phyloP scores from a whole-genome alignment of 2,797 vertebrate genomes.

The Diplodus puntazzo region DNA sequence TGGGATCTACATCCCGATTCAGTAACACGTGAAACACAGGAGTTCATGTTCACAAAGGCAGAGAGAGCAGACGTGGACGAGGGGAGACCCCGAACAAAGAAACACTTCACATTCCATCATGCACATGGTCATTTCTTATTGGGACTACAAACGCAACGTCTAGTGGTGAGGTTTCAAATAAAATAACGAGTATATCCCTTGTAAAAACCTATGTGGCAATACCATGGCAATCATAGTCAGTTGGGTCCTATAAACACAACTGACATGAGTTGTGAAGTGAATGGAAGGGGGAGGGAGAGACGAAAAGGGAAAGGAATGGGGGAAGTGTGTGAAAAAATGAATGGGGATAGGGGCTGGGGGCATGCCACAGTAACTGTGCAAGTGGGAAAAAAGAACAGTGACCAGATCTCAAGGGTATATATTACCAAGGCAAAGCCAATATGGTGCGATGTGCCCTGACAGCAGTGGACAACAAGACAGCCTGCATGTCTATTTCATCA shows the following conservation, averaged over 20 bases:
- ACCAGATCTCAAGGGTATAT: conserved; percentile 55
- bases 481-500: background rate
- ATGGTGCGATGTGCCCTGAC: conserved; percentile 1
- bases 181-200: background rate
- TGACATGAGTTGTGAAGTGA: conserved; percentile 65
- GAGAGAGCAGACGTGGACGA: conserved; percentile 50
- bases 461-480: conserved; percentile 15
- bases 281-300: conserved; percentile 67
- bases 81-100: conserved; percentile 68
- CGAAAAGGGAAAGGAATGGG: conserved; percentile 55
- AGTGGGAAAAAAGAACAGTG: conserved; percentile 67
- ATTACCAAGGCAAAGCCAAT: conserved; percentile 50
- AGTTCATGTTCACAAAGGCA: conserved; percentile 66
- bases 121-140: conserved; percentile 29
- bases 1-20: conserved; percentile 23
- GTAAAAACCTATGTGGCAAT: conserved; percentile 20
- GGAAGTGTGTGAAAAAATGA: conserved; percentile 73
- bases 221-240: conserved; percentile 38
- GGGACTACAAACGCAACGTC: conserved; percentile 2
- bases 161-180: conserved; percentile 19
- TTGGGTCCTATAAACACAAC: conserved; percentile 48
- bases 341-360: conserved; percentile 69
- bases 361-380: conserved; percentile 66
- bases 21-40: conserved; percentile 46
- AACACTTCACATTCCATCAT: conserved; percentile 73